Evolutionary conservation across 2,888 invertebrate genomes (phyloP).

Genomic region (Apodemia zela): DNA sequence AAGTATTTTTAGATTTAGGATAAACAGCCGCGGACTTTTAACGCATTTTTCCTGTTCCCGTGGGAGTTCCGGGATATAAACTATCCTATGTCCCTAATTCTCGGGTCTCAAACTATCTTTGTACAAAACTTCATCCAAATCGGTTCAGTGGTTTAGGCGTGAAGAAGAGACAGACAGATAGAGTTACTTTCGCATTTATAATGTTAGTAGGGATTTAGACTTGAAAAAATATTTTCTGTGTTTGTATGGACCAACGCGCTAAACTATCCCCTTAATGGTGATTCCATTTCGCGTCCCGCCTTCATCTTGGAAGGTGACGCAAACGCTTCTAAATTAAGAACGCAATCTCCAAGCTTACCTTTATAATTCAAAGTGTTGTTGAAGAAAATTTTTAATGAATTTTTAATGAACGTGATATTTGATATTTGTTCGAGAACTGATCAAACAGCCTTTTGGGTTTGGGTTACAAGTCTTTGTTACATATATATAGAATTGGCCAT

Average conservation of each 20-base stretch:
- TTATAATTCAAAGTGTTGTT: slow-evolving; percentile 19
- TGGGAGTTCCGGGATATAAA: too few species aligned
- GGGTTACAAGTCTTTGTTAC: not conserved
- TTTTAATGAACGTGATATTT: slow-evolving; percentile 2
- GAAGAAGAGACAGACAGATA: too few species aligned
- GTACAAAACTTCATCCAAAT: too few species aligned
- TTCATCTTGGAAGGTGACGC: slow-evolving; percentile 39
- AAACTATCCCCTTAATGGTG: slow-evolving; percentile 38
- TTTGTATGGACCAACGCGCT: not conserved
- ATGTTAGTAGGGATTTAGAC: too few species aligned
- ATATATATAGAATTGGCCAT: not conserved
- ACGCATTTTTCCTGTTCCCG: too few species aligned
- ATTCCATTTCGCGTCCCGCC: slow-evolving; percentile 46
- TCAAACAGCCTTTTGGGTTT: not conserved
- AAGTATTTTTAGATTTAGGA: too few species aligned
- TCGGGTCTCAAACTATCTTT: too few species aligned
- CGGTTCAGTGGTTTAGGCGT: too few species aligned
- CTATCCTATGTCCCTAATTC: too few species aligned
- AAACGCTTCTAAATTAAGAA: slow-evolving; percentile 40
- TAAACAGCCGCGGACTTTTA: too few species aligned
- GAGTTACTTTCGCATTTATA: too few species aligned
- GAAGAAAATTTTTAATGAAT: slow-evolving; percentile 13
- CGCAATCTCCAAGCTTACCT: slow-evolving; percentile 32
- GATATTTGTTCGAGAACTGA: not conserved
- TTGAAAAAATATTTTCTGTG: not conserved